Evolutionary conservation across 1,140 invertebrate genomes (phyloP), one percentile per base, ranked within the genome.

Genomic region (Lepidurus couesii): DNA sequence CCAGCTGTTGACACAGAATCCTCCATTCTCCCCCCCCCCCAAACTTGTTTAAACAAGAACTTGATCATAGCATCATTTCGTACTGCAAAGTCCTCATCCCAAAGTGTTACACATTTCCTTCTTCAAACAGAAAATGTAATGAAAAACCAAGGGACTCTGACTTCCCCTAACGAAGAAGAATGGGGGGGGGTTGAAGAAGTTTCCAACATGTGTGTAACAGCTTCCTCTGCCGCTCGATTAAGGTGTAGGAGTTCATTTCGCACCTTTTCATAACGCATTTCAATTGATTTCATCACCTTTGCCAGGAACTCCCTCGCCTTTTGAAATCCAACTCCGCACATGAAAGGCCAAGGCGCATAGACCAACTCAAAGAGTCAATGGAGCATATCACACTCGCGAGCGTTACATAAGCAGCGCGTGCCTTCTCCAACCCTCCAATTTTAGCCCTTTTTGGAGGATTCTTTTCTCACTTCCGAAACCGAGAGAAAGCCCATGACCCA

Each of bases 1-100:
- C 9, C 53, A 65, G 53, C 21, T 65, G 53, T 65, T 65, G 53
- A 65, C 53, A 65, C 53, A 65, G 21, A 65, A 47, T 16, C 53
- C 53, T 7, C 13, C n/a, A 65, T 9, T 21, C 16, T 65, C 4
- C 2, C 53, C 53, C 13, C 16, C 5, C 53, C 13, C 16, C 5
- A 47, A 65, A 9, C 13, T 11, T 16, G 21, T 65, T 65, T 65
- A 13, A 13, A 65, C 53, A 65, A 7, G 53, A 34, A 34, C 34
- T 34, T 34, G 34, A 34, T 34, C 34, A 34, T 34, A 34, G 34
- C 34, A 34, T 34, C 34, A 34, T 34, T 34, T 34, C 34, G 34
- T 34, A 3, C 34, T 34, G 3, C 34, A 3, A 34, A 34, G 34
- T 34, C 34, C 21, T 65, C 5, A 65, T 65, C 13, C 16, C 45